Evolutionary conservation across 2,113 vertebrate genomes (phyloP).

Genomic region (Melanerpes aurifrons): DNA sequence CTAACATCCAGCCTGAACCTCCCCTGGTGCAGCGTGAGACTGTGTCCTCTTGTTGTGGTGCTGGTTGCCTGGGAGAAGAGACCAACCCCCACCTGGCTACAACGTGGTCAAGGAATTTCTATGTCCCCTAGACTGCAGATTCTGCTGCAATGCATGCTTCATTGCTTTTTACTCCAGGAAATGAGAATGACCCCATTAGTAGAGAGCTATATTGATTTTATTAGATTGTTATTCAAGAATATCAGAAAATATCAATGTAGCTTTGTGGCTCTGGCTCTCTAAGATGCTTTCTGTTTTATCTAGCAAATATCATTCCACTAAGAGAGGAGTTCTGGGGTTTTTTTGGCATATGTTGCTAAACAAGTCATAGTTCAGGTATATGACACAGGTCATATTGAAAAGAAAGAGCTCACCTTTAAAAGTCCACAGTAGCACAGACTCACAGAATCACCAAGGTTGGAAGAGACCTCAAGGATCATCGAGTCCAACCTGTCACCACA

Average conservation of each 20-base stretch:
- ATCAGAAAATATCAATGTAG: constrained; percentile 14
- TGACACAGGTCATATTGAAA: background rate
- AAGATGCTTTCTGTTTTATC: constrained; percentile 16
- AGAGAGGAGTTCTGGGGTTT: background rate
- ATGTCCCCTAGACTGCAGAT: background rate
- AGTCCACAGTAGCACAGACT: background rate
- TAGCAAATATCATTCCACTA: constrained; percentile 24
- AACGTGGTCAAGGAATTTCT: background rate
- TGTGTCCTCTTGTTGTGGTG: no score
- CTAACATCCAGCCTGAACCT: no score
- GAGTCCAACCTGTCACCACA: no score
- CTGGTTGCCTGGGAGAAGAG: no score
- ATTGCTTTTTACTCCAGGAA: constrained; percentile 9
- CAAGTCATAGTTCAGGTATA: background rate
- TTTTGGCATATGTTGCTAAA: background rate
- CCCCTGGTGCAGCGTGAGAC: no score
- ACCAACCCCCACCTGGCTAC: no score
- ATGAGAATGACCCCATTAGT: background rate
- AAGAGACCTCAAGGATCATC: no score
- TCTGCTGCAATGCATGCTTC: background rate
- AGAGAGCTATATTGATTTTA: constrained; percentile 33
- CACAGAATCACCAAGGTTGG: no score
- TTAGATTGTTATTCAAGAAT: constrained; percentile 34
- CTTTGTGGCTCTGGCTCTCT: background rate
- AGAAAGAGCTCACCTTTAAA: constrained; percentile 17